Base-by-base conservation (phyloP, 2,797 vertebrate species). In the Cossypha dichroa region DNA sequence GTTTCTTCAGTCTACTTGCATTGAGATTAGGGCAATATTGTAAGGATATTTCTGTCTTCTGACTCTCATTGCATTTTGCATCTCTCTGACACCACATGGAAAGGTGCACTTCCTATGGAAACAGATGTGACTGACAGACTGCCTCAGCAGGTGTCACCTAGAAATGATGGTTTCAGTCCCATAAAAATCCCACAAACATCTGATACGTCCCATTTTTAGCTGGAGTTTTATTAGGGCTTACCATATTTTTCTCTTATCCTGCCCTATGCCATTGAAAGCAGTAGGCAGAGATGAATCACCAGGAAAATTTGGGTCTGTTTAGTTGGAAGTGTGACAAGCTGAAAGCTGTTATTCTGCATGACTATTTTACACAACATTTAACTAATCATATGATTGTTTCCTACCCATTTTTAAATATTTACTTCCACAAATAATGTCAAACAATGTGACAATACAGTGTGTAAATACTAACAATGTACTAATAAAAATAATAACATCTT, bases 241-340 rank as follows among this genome's bases (percentile, higher is more conserved):
- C 77, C 15, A 2, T 80, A 11, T 74, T 83, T 95, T 91, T 74
- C 26, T 80, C 11, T 88, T 77, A 33, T 93, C 23, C 20, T 88
- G 64, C 43, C 68, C 69, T 21, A 3, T 90, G 70, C 52, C 66
- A 33, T 43, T 62, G 55, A 81, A 94, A 88, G 77, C 43, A 80
- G 83, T 90, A 94, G 93, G 91, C 85, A 88, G 85, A 86, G 73
- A 86, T 96, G 93, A 92, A 93, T 95, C 92, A 95, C 25, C 46
- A 63, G 73, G 28, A 91, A 79, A 92, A 78, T 6, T 59, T 45
- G 64, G 87, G 64, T 72, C 73, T n/a, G 4, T 87, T 85, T 84
- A 84, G n/a, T n/a, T 92, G 73, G 55, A 90, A 79, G 26, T 69
- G 38, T 95, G 87, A 86, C 88, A 93, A 68, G 70, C 67, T 93